phyloP scores from a whole-genome alignment of 1,140 invertebrate genomes.

The Drosophila bipectinata region DNA sequence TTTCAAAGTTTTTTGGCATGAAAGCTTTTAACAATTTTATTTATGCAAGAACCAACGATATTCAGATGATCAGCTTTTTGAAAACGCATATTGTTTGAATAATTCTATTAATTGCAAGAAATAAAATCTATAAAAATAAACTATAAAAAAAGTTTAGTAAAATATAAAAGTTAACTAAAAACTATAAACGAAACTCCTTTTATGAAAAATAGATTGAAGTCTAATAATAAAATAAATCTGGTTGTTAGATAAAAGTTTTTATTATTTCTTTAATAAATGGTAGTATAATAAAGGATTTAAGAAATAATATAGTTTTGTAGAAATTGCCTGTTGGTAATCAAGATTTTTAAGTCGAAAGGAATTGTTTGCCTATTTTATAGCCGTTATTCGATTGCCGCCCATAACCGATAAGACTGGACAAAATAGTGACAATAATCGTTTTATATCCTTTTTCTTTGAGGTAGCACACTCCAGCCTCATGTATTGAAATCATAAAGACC shows the following conservation, averaged over 20 bases:
- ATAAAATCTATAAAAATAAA: neutral
- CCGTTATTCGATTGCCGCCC: neutral
- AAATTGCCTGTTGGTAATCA: too few species aligned
- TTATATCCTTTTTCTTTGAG: constrained; percentile 30
- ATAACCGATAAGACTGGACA: constrained; percentile 5
- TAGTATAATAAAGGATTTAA: too few species aligned
- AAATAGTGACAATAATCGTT: neutral
- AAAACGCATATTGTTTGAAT: neutral
- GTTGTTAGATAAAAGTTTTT: too few species aligned
- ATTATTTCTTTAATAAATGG: too few species aligned
- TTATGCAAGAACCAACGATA: constrained; percentile 1
- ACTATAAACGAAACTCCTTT: neutral
- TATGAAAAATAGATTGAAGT: too few species aligned
- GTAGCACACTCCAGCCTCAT: constrained; percentile 29
- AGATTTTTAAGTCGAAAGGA: too few species aligned
- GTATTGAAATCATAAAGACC: constrained; percentile 10
- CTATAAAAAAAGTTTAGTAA: neutral
- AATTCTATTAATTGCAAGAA: neutral
- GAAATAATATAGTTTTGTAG: too few species aligned
- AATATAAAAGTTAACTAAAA: neutral
- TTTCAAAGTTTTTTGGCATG: neutral
- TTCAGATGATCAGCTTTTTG: neutral
- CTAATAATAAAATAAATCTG: too few species aligned
- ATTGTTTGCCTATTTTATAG: neutral
- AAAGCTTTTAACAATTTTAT: neutral